Conservation (phyloP, 2,888 invertebrate genomes). For the Pheosia tremula region DNA sequence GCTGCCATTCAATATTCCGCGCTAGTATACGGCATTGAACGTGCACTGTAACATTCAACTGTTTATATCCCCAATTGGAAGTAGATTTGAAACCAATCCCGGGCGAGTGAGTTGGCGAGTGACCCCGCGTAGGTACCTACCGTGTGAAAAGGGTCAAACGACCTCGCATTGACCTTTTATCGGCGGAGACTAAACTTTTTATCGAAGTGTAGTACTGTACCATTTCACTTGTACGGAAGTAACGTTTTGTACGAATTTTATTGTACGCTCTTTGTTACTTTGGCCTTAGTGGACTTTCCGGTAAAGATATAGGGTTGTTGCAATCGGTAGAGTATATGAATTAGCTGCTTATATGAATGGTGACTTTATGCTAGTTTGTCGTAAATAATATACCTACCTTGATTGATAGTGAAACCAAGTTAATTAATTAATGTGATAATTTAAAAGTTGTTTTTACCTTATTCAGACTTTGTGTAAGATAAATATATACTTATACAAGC, state of each 20-base stretch:
- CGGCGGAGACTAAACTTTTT: slow-evolving; percentile 2
- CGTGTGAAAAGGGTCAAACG: slow-evolving; percentile 3
- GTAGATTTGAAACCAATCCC: slow-evolving; percentile 5
- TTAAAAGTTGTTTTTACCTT: too few relatives aligned
- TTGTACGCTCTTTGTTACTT: background rate
- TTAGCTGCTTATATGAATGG: too few relatives aligned
- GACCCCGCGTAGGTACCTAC: background rate
- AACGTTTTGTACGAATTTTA: background rate
- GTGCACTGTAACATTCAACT: background rate
- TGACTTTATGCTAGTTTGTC: too few relatives aligned
- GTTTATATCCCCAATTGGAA: slow-evolving; percentile 7
- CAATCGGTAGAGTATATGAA: too few relatives aligned
- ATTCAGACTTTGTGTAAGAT: too few relatives aligned
- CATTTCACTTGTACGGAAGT: background rate
- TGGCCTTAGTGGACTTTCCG: background rate
- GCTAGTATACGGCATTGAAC: background rate
- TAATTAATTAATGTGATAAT: too few relatives aligned
- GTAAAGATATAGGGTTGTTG: background rate
- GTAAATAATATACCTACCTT: too few relatives aligned
- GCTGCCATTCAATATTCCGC: background rate
- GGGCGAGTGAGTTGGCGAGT: background rate
- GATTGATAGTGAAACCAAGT: too few relatives aligned
- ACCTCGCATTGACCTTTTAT: background rate
- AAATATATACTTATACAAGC: too few relatives aligned
- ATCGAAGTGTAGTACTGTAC: background rate